Evolutionary conservation across 2,888 invertebrate species (phyloP), one percentile per base, ranked within the genome.

Genomic region (Zaprionus obscuricornis): DNA sequence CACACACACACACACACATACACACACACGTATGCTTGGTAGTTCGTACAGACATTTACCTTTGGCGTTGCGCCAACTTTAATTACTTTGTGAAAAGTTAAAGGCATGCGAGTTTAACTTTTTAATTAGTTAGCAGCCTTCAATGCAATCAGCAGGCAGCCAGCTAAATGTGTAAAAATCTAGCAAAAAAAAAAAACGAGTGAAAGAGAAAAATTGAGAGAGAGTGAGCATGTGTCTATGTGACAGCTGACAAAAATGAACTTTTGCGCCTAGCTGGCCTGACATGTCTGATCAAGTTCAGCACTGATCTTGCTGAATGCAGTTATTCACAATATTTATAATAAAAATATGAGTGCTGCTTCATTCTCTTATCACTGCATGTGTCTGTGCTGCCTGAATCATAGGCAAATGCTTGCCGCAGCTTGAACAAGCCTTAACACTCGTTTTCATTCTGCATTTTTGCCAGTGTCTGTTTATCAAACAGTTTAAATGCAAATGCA

Each of bases 51-150:
- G 62, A 59, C 59, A 73, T 79, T 76, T 63, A 69, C 66, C 62
- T 65, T 60, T 60, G 50, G 62, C 76, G 51, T 50, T 37, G 59
- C 82, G 82, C 73, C 73, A 79, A 79, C 76, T 79, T 79, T 79
- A 79, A 79, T 79, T 79, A 79, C 78, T 79, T 79, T 83, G 77
- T 47, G 64, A 55, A 66, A 79, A 79, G 83, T 79, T 79, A 79
- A 79, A 79, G 78, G 78, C 69, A 79, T 70, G 73, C 55, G 71
- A 76, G 76, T 69, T 77, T 73, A 84, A 79, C 84, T 79, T 79
- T 79, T 79, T 79, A 79, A 79, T 79, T 79, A 79, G 79, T 79
- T 81, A 72, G 58, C 64, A 57, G 56, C 59, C 73, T 76, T 79
- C 71, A 79, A 74, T 71, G 79, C 83, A 76, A 83, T 75, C 74